Evolutionary conservation across 2,797 vertebrate genomes (phyloP).

Genomic region (Spea hammondii): DNA sequence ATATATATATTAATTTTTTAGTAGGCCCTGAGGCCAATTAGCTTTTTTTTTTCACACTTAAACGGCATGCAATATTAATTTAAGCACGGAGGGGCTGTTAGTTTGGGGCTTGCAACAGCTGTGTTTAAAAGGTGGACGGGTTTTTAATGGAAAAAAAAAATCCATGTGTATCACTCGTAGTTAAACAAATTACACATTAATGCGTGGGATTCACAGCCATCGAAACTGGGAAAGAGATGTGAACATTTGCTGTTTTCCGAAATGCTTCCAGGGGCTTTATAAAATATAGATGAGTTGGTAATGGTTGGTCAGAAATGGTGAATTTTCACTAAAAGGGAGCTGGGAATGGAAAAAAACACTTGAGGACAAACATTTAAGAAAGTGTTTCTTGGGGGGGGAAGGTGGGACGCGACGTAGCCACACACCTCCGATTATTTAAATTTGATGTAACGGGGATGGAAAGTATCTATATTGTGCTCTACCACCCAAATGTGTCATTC

Average conservation of each 20-base stretch:
- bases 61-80: constrained; percentile 8
- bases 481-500: not conserved
- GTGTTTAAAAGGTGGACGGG: constrained; percentile 13
- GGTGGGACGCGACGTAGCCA: not conserved
- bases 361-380: not conserved
- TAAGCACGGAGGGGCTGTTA: constrained; percentile 11
- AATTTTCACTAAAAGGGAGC: constrained; percentile 50
- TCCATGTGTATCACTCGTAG: not conserved
- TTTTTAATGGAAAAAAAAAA: constrained; percentile 26
- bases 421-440: not conserved
- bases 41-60: constrained; percentile 31
- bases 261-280: constrained; percentile 59
- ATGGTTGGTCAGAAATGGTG: constrained; percentile 3
- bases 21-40: constrained; percentile 38
- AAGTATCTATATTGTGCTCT: not conserved
- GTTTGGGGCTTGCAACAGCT: constrained; percentile 7
- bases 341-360: not conserved
- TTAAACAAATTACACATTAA: constrained; percentile 33
- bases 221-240: not conserved
- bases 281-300: constrained; percentile 2
- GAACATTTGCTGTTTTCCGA: constrained; percentile 53
- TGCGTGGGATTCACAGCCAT: not conserved
- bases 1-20: constrained; percentile 48
- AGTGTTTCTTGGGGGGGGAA: not conserved
- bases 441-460: not conserved